Base-by-base conservation (phyloP, 2,888 invertebrate genomes). In the Caenorhabditis angaria region DNA sequence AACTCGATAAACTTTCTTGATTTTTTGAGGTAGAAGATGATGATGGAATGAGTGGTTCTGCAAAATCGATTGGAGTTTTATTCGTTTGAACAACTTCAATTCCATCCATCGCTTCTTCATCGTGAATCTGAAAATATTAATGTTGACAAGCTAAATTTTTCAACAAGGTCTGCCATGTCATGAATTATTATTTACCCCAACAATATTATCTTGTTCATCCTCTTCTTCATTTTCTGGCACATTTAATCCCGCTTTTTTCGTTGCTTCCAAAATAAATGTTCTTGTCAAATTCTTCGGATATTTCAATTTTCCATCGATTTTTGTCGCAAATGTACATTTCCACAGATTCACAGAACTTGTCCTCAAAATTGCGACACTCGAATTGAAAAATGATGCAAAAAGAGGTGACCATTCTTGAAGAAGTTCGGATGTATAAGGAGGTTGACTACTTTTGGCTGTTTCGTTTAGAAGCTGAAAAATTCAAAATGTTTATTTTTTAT, bases 71-170 rank as follows among this genome's bases (percentile, higher is more conserved):
- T n/a, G n/a, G n/a, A n/a, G 25, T 2, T 12, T 5, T 14, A 18
- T 41, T 41, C 6, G 41, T 3, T 14, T 12, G 2, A 55, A 27
- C 10, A 48, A 22, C 25, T 22, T 25, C n/a, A 58, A 70, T 28
- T 1, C 70, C 70, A 56, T 70, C 70, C 65, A 65, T 62, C 0
- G 70, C 70, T 10, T 65, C 59, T 22, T 70, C 70, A n/a, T 70
- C 70, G 18, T 28, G 14, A 41, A 18, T 22, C 2, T 47, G 51
- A 24, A 51, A 8, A 24, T 51, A 6, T 12, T 12, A 32, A 32
- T 48, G 48, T 48, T 48, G 48, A 51, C 20, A n/a, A n/a, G n/a
- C n/a, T n/a, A n/a, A n/a, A n/a, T n/a, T n/a, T n/a, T n/a, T n/a
- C n/a, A n/a, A n/a, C n/a, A n/a, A n/a, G n/a, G n/a, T n/a, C n/a